Percentiles rank a stretch among this genome's conserved stretches.
Conservation (phyloP, 2,888 invertebrate genomes). For the Argynnis bischoffii region DNA sequence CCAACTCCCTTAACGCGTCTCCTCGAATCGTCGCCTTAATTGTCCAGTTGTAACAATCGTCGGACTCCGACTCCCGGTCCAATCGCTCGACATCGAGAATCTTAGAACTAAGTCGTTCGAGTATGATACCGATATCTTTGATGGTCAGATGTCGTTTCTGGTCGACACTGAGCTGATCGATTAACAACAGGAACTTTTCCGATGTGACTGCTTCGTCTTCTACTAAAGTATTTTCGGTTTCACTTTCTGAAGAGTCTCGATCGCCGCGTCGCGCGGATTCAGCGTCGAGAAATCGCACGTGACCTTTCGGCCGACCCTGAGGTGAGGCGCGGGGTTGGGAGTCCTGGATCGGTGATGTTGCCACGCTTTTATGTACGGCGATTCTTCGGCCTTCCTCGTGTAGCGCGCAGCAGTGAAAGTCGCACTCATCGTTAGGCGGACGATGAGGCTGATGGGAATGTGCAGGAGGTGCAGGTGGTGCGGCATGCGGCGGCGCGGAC, state of each 20-base stretch:
- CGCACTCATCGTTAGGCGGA: constrained; percentile 91
- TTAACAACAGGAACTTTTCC: constrained; percentile 95
- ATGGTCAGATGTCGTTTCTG: constrained; percentile 96
- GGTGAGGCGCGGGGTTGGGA: constrained; percentile 86
- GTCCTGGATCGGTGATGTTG: constrained; percentile 96
- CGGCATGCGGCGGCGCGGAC: constrained; percentile 86
- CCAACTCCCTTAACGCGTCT: constrained; percentile 93
- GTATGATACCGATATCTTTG: constrained; percentile 96
- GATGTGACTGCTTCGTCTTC: constrained; percentile 95
- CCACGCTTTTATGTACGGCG: constrained; percentile 95
- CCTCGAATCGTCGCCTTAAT: constrained; percentile 97
- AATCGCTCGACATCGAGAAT: constrained; percentile 96
- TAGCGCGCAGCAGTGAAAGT: constrained; percentile 97
- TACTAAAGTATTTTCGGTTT: constrained; percentile 95
- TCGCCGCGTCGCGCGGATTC: constrained; percentile 85
- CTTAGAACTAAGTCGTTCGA: constrained; percentile 95
- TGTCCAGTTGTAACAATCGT: constrained; percentile 98
- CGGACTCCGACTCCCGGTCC: constrained; percentile 95
- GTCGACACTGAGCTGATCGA: constrained; percentile 95
- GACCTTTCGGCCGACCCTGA: constrained; percentile 87
- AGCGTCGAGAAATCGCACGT: constrained; percentile 93
- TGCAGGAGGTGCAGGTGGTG: constrained; percentile 86
- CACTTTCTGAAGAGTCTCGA: constrained; percentile 94
- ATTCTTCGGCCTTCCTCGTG: constrained; percentile 96
- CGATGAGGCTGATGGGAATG: constrained; percentile 79